These are phyloP conservation scores for Agrochola lota DNA, from an alignment of 2,888 invertebrate genomes.

Conservation along the genomic window DNA sequence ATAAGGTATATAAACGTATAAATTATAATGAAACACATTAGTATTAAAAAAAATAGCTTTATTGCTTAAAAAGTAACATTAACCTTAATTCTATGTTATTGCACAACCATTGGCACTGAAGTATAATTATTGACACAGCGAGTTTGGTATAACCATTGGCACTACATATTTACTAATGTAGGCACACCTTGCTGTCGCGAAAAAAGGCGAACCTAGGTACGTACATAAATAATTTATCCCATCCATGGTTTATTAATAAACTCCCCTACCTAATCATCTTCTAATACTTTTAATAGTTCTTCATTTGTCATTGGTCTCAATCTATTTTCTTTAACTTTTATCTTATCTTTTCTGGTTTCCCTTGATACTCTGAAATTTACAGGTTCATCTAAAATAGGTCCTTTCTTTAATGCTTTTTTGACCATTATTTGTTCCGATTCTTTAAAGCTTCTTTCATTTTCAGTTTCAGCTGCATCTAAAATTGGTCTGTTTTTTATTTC, in stretches of 20 bases:
- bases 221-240: slow-evolving; percentile 15
- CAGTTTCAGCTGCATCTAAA: slow-evolving; percentile 52
- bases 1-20: no score
- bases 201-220: slow-evolving; percentile 10
- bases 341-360: slow-evolving; percentile 56
- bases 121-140: slow-evolving; percentile 55
- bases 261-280: slow-evolving; percentile 56
- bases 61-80: no score
- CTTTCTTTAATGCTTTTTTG: slow-evolving; percentile 34
- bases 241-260: slow-evolving; percentile 41
- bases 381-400: slow-evolving; percentile 58
- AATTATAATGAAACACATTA: no score
- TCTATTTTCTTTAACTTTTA: slow-evolving; percentile 53
- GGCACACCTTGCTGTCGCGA: slow-evolving; percentile 38
- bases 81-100: no score
- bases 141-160: slow-evolving; percentile 58
- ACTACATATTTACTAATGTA: slow-evolving; percentile 44
- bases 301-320: slow-evolving; percentile 61
- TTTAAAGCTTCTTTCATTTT: slow-evolving; percentile 41
- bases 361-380: slow-evolving; percentile 54
- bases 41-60: no score
- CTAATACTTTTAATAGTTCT: slow-evolving; percentile 60
- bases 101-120: no score
- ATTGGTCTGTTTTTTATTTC: slow-evolving; percentile 63
- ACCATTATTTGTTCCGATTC: slow-evolving; percentile 57